phyloP scores from a whole-genome alignment of 92 coral and sea anemone genomes.

The Muricea muricata region DNA sequence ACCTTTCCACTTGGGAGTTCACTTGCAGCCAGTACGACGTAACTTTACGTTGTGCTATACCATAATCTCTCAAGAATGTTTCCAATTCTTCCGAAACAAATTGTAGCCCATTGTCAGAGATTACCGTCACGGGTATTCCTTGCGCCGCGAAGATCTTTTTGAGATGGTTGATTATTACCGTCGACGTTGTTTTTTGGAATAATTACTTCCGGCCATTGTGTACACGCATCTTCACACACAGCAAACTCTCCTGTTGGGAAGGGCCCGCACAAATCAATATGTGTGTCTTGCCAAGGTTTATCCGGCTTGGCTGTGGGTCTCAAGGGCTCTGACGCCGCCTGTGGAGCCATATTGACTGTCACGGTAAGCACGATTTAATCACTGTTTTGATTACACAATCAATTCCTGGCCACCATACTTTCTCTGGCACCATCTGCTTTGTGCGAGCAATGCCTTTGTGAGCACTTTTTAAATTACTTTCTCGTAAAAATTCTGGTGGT shows the following conservation, averaged over 20 bases:
- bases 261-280: conserved; percentile 38
- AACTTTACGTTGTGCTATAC: background rate
- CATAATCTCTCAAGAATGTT: background rate
- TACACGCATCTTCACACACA: conserved; percentile 41
- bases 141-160: conserved; percentile 33
- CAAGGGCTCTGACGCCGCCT: background rate
- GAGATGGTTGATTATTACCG: background rate
- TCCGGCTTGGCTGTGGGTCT: conserved; percentile 1
- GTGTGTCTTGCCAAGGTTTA: conserved; percentile 31
- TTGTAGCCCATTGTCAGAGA: conserved; percentile 35
- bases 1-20: conserved; percentile 4
- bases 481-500: background rate
- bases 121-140: conserved; percentile 9
- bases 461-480: too few species aligned
- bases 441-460: background rate
- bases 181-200: background rate
- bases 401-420: background rate
- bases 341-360: background rate
- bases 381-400: background rate
- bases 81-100: background rate
- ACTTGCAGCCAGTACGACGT: conserved; percentile 44
- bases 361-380: background rate
- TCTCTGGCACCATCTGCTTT: background rate
- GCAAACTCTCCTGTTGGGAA: conserved; percentile 33
- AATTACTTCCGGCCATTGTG: conserved; percentile 18